Percentiles rank a stretch among this genome's conserved stretches.
Evolutionary conservation across 2,888 invertebrate species (phyloP).

Genomic region (Thymelicus lineola): DNA sequence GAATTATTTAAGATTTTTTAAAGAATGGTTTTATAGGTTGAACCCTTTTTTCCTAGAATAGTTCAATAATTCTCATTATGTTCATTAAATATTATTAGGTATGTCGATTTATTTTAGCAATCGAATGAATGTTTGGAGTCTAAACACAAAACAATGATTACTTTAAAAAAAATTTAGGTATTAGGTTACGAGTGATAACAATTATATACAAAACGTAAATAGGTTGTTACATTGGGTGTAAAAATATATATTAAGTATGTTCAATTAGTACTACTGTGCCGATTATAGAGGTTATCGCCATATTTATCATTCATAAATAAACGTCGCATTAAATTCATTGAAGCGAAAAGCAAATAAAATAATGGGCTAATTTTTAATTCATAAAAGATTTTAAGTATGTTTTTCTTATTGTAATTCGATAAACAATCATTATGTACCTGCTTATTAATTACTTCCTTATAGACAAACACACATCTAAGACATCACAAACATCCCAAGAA

Average conservation of each 20-base stretch:
- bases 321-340: slow-evolving; percentile 25
- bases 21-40: too few species aligned
- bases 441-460: neutral
- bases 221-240: neutral
- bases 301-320: slow-evolving; percentile 21
- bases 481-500: too few species aligned
- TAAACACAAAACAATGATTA: too few species aligned
- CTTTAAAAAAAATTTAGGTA: too few species aligned
- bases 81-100: too few species aligned
- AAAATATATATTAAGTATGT: slow-evolving; percentile 25
- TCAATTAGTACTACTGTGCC: slow-evolving; percentile 19
- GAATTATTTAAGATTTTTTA: too few species aligned
- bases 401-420: too few species aligned
- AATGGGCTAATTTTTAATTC: neutral
- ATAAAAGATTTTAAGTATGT: neutral
- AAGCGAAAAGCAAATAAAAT: slow-evolving; percentile 1
- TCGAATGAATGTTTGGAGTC: too few species aligned
- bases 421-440: neutral
- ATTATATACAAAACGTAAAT: neutral
- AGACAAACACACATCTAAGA: too few species aligned
- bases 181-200: neutral
- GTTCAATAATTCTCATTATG: too few species aligned
- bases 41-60: too few species aligned
- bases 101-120: too few species aligned
- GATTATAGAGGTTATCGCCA: slow-evolving; percentile 28